Conservation (phyloP, 2,888 invertebrate genomes). For the Tetragnatha montana region DNA sequence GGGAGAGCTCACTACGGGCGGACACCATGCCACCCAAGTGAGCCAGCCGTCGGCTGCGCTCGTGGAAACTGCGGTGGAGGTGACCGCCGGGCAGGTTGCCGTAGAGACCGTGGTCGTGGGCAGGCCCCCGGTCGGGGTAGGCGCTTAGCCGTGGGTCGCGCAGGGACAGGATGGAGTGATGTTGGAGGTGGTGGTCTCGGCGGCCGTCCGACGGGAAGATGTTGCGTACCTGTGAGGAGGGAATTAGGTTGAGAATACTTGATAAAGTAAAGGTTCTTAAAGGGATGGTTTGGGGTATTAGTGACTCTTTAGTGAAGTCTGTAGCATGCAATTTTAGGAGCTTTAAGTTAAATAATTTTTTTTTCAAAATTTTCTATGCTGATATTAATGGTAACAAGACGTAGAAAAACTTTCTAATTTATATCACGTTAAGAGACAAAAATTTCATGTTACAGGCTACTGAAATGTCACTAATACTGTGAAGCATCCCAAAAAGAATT, state of each 20-base stretch:
- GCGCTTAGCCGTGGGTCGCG: constrained; percentile 52
- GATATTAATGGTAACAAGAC: too few relatives aligned
- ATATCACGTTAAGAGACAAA: not conserved
- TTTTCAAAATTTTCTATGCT: too few relatives aligned
- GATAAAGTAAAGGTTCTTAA: too few relatives aligned
- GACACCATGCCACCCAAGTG: constrained; percentile 71
- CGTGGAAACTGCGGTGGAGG: constrained; percentile 68
- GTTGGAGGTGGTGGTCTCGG: constrained; percentile 52
- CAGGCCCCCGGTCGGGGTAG: constrained; percentile 42
- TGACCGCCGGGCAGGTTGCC: constrained; percentile 61
- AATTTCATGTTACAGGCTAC: not conserved
- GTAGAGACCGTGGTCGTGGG: constrained; percentile 56
- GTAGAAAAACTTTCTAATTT: not conserved
- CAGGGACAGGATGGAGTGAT: constrained; percentile 62
- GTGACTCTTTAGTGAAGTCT: too few relatives aligned
- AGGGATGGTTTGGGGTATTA: too few relatives aligned
- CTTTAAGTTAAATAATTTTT: too few relatives aligned
- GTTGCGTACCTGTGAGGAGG: constrained; percentile 41
- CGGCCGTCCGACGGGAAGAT: constrained; percentile 48
- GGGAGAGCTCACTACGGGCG: constrained; percentile 70
- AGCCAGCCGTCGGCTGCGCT: constrained; percentile 60
- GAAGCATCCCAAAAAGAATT: too few relatives aligned
- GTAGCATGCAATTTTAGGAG: too few relatives aligned
- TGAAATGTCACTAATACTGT: too few relatives aligned
- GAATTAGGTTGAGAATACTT: too few relatives aligned